These are phyloP conservation scores for Drosophila pseudoobscura DNA, from an alignment of 1,140 invertebrate genomes.

Conservation along the genomic window DNA sequence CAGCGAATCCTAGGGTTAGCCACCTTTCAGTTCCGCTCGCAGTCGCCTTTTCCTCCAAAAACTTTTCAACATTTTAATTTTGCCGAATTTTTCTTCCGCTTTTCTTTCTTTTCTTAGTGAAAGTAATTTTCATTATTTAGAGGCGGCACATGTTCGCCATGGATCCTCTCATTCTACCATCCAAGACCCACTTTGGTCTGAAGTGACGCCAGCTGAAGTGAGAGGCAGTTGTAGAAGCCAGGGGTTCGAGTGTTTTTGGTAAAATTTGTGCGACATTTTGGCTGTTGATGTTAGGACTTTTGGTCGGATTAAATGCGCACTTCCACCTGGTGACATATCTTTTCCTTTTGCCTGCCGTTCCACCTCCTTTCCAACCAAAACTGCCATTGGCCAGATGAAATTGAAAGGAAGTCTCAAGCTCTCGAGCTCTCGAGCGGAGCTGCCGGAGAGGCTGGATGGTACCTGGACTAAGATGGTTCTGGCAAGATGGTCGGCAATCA, in stretches of 20 bases:
- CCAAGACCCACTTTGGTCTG: background rate
- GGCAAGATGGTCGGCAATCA: constrained; percentile 66
- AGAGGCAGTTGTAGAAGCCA: too few relatives aligned
- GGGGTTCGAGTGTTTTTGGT: constrained; percentile 2
- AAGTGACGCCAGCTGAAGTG: too few relatives aligned
- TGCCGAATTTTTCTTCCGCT: constrained; percentile 2
- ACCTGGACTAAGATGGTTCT: constrained; percentile 1
- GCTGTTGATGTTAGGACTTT: constrained; percentile 78
- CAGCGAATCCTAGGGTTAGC: too few relatives aligned
- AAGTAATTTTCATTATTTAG: constrained; percentile 69
- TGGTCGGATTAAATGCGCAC: constrained; percentile 77
- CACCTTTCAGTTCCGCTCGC: background rate
- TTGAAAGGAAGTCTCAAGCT: constrained; percentile 1
- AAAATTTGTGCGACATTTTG: constrained; percentile 40
- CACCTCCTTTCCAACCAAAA: too few relatives aligned
- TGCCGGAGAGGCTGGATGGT: too few relatives aligned
- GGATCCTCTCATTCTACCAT: constrained; percentile 24
- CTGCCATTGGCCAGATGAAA: constrained; percentile 2
- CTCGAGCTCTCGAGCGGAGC: too few relatives aligned
- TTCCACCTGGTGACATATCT: constrained; percentile 78
- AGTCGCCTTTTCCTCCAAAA: constrained; percentile 4
- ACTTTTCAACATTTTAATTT: constrained; percentile 49
- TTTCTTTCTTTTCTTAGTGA: constrained; percentile 28
- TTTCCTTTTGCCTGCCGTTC: background rate
- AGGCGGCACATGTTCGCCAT: constrained; percentile 61